Evolutionary conservation across 2,113 vertebrate genomes (phyloP).

Genomic region (Ptychochromis oligacanthus): DNA sequence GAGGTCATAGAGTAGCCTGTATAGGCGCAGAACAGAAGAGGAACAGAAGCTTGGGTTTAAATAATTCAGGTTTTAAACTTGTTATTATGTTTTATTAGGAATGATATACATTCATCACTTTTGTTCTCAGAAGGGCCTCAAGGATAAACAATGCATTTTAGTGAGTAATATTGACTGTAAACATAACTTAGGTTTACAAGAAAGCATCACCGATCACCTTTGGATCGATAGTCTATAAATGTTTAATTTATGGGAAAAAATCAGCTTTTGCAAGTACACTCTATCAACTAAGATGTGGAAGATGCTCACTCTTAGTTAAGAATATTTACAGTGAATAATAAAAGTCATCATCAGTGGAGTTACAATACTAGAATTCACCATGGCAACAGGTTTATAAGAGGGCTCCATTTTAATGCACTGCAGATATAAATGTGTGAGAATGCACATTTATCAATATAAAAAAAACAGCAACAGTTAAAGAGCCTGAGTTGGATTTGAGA

Average conservation of each 20-base stretch:
- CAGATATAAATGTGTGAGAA: neutral
- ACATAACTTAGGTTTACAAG: neutral
- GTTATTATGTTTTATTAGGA: neutral
- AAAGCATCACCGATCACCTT: neutral
- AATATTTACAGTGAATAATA: neutral
- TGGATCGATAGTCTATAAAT: neutral
- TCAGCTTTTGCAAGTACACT: neutral
- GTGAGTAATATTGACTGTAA: neutral
- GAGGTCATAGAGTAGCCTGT: neutral
- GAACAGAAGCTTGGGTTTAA: neutral
- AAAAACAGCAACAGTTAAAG: neutral
- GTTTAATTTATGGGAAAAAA: neutral
- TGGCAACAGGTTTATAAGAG: neutral
- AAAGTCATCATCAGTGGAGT: neutral
- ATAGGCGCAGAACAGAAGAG: neutral
- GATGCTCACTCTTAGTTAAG: neutral
- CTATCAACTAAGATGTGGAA: neutral
- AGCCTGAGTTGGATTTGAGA: neutral
- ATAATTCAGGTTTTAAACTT: neutral
- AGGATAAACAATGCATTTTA: neutral
- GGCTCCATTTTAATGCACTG: neutral
- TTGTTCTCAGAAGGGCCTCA: neutral
- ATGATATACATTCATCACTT: neutral
- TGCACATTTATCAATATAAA: neutral
- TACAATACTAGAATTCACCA: neutral